A percentile compares a stretch with the other conserved stretches of the same genome.
phyloP scores from a whole-genome alignment of 2,113 vertebrate species.

The Dromas ardeola region DNA sequence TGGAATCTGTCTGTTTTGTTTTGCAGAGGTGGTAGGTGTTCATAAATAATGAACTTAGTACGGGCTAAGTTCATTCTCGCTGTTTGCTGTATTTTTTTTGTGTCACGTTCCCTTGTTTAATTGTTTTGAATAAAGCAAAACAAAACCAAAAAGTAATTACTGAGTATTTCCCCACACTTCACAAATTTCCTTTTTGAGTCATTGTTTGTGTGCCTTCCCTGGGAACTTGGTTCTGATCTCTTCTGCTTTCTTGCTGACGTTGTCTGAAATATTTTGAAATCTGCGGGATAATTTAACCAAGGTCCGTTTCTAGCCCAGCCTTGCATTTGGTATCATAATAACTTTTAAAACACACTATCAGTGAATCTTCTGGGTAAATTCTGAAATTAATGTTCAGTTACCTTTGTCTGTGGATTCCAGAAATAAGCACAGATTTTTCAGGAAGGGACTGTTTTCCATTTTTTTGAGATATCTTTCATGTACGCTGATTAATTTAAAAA shows the following conservation, averaged over 20 bases:
- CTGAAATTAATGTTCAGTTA: not conserved
- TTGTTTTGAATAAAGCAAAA: slow-evolving; percentile 4
- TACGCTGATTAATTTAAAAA: not conserved
- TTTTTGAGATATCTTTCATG: not conserved
- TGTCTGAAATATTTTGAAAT: not conserved
- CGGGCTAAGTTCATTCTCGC: not conserved
- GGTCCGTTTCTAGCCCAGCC: not conserved
- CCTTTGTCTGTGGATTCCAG: not conserved
- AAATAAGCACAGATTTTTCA: not conserved
- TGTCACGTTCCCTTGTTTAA: not conserved
- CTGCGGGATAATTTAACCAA: not conserved
- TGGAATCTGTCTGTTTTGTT: not conserved
- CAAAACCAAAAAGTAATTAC: not conserved
- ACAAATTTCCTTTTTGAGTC: slow-evolving; percentile 25
- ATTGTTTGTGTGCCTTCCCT: slow-evolving; percentile 1
- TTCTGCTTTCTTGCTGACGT: not conserved
- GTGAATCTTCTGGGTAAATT: not conserved
- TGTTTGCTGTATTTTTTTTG: not conserved
- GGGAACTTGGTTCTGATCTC: slow-evolving; percentile 11
- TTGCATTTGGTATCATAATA: not conserved
- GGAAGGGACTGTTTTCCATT: not conserved
- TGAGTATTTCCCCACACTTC: slow-evolving; percentile 2
- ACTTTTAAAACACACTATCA: not conserved
- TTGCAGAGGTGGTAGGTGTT: not conserved
- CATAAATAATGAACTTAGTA: not conserved